These are phyloP conservation scores for Megastigmus dorsalis DNA, from an alignment of 2,888 invertebrate genomes.

Conservation along the genomic window DNA sequence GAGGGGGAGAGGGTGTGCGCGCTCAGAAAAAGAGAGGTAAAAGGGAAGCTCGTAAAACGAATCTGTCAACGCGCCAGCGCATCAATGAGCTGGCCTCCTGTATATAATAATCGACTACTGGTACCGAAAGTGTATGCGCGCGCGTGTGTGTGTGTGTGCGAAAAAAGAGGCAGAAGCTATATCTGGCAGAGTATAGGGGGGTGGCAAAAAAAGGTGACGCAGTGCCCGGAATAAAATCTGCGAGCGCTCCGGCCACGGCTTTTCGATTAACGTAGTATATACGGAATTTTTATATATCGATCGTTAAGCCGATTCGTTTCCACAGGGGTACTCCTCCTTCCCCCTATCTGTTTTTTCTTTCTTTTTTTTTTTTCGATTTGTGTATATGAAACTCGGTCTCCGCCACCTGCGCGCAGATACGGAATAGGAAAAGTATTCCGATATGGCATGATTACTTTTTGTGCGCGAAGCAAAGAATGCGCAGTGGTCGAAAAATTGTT, in stretches of 20 bases:
- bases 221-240: conserved; percentile 24
- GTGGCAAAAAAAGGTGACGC: conserved; percentile 7
- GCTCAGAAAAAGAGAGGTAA: not conserved
- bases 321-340: not conserved
- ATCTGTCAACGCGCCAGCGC: conserved; percentile 25
- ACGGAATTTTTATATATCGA: conserved; percentile 35
- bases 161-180: not conserved
- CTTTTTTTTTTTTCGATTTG: not conserved
- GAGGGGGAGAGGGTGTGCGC: not conserved
- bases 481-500: no score
- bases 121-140: not conserved
- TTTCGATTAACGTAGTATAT: conserved; percentile 22
- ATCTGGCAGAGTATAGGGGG: not conserved
- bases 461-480: no score
- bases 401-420: no score
- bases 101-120: conserved; percentile 40
- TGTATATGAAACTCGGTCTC: not conserved
- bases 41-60: conserved; percentile 12
- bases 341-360: conserved; percentile 10
- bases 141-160: not conserved
- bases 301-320: conserved; percentile 33
- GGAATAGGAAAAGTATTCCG: no score
- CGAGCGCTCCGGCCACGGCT: not conserved
- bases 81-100: conserved; percentile 28
- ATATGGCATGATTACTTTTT: no score